Evolutionary conservation across 2,113 vertebrate genomes (phyloP).

Genomic region (Setophaga kirtlandii): DNA sequence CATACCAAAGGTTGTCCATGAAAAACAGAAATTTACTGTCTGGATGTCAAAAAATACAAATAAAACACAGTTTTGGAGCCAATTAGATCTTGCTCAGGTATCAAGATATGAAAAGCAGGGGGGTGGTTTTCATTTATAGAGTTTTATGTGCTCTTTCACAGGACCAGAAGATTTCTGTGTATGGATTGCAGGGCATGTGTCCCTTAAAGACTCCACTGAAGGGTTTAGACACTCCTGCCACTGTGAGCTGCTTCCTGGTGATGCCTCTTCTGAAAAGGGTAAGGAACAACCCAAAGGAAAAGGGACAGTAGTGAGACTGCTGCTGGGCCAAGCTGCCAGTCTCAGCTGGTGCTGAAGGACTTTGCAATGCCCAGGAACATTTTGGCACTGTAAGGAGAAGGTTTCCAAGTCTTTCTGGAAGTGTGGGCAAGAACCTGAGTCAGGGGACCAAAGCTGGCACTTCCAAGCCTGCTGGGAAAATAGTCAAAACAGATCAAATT

Average conservation of each 20-base stretch:
- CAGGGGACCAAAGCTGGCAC: slow-evolving; percentile 7
- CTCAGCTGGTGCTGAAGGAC: not conserved
- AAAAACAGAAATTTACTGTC: not conserved
- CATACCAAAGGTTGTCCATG: not conserved
- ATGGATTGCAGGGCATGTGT: slow-evolving; percentile 95
- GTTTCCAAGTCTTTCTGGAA: not conserved
- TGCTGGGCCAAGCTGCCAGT: not conserved
- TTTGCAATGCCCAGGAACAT: not conserved
- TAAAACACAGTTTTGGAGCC: not conserved
- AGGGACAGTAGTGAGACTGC: not conserved
- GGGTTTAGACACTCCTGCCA: slow-evolving; percentile 84
- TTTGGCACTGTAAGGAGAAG: not conserved
- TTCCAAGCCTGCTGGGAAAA: slow-evolving; percentile 19
- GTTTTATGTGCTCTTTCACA: slow-evolving; percentile 41
- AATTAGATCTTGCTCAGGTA: not conserved
- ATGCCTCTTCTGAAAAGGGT: slow-evolving; percentile 88
- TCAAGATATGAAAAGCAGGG: not conserved
- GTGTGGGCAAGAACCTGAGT: not conserved
- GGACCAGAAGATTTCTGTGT: slow-evolving; percentile 96
- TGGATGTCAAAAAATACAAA: not conserved
- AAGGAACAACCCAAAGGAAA: not conserved
- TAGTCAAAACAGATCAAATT: slow-evolving; percentile 40
- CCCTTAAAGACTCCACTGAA: slow-evolving; percentile 87
- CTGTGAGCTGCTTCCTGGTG: slow-evolving; percentile 89
- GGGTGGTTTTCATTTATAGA: not conserved